Conservation (phyloP, 2,113 vertebrate genomes). For the Penelope pileata region DNA sequence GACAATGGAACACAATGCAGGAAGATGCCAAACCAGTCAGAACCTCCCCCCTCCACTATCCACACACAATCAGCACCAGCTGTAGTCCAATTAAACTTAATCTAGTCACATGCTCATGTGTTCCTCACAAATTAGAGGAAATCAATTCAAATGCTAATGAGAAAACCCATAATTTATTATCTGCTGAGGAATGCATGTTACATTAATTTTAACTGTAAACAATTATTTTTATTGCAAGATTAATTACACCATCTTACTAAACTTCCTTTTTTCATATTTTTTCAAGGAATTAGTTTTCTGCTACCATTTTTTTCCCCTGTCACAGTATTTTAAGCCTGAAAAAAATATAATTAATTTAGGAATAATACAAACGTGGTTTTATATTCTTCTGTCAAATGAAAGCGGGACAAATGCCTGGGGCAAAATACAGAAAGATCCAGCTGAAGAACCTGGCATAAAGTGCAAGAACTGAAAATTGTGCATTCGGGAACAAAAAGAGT, state of each 20-base stretch:
- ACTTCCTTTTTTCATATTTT: constrained; percentile 85
- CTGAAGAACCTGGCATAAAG: constrained; percentile 60
- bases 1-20: constrained; percentile 66
- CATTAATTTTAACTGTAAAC: constrained; percentile 91
- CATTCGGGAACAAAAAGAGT: neutral
- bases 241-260: constrained; percentile 84
- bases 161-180: constrained; percentile 90
- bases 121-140: constrained; percentile 88
- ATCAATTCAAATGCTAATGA: constrained; percentile 91
- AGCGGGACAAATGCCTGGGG: constrained; percentile 74
- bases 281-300: constrained; percentile 80
- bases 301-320: constrained; percentile 81
- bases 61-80: constrained; percentile 79
- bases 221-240: constrained; percentile 92
- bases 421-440: constrained; percentile 65
- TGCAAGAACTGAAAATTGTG: constrained; percentile 32
- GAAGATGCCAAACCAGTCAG: constrained; percentile 73
- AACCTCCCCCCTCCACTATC: constrained; percentile 61
- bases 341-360: constrained; percentile 81
- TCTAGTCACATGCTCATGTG: constrained; percentile 85
- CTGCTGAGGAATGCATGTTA: constrained; percentile 88
- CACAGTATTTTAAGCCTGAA: constrained; percentile 76
- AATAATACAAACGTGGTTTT: constrained; percentile 75
- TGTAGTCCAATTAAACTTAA: constrained; percentile 88
- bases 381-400: constrained; percentile 77